Base-by-base conservation (phyloP, 2,797 vertebrate genomes). In the Acipenser oxyrinchus region DNA sequence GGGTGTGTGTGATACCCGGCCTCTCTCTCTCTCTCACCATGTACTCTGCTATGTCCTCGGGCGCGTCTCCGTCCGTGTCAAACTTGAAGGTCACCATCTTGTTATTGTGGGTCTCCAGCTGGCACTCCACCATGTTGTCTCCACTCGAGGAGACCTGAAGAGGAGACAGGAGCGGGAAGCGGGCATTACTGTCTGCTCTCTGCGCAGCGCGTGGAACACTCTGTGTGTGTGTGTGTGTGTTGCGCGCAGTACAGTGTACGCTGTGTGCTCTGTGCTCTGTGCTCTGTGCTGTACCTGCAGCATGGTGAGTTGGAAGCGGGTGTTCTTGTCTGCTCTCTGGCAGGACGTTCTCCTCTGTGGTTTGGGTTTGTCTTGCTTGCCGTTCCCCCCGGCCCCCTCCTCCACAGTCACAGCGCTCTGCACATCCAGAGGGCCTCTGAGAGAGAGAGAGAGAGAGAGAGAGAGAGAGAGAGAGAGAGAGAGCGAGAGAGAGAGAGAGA, bases 21-120 rank as follows among this genome's bases (percentile, higher is more conserved):
- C 15, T 18, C 15, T 18, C 15, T 18, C 15, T 18, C 12, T 49
- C 63, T 74, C 70, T 79, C 79, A 94, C 95, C 95, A 97, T 97
- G 76, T 94, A 96, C 74, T 93, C 86, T 37, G 93, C 93, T 68
- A 98, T 97, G 82, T 98, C 95, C 77, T 96, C 95, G 7, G 94
- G 93, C 37, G 90, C 89, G 59, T 98, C 95, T 9, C 94, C 95
- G 60, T 97, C 95, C n/a, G 85, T 91, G 67, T 98, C 95, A 75
- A 98, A 98, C 72, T 96, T 95, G 82, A 97, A 97, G 6, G 95
- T 97, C 68, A 98, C 95, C 95, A 95, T 97, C 78, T 96, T 97
- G 80, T 95, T 94, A 79, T 88, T 96, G 52, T 98, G 95, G 3
- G 95, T 97, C 81, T 98, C 95, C 65, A 98, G 75, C 69, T 98